These are phyloP conservation scores for Cyprinodon diabolis DNA, from an alignment of 2,797 vertebrate species.

Conservation along the genomic window DNA sequence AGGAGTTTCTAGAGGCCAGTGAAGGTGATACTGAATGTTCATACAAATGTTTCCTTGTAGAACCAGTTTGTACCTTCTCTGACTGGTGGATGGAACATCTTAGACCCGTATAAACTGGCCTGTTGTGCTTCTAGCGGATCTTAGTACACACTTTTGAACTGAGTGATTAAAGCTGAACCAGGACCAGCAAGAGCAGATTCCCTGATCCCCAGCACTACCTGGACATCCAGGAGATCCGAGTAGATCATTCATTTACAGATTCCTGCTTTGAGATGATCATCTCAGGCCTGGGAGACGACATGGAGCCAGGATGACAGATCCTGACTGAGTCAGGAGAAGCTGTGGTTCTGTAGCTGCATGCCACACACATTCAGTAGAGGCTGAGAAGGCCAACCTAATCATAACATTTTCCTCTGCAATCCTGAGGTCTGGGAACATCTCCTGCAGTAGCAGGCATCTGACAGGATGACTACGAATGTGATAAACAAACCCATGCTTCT, in stretches of 20 bases:
- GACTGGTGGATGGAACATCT: not conserved
- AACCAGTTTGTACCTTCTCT: too few relatives aligned
- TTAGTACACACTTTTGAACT: not conserved
- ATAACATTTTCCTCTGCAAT: constrained; percentile 60
- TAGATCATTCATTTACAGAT: not conserved
- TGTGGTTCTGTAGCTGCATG: constrained; percentile 11
- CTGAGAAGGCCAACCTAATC: constrained; percentile 46
- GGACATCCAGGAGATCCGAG: constrained; percentile 7
- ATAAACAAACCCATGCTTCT: constrained; percentile 32
- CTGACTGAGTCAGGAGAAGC: constrained; percentile 25
- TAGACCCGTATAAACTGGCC: not conserved
- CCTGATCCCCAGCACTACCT: constrained; percentile 7
- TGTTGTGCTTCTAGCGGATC: too few relatives aligned
- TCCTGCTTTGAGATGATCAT: constrained; percentile 34
- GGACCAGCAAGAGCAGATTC: not conserved
- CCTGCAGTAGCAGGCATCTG: constrained; percentile 42
- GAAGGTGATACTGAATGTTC: too few relatives aligned
- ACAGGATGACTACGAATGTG: constrained; percentile 30
- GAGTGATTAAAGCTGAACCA: not conserved
- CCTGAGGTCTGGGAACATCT: constrained; percentile 53
- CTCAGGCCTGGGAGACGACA: constrained; percentile 10
- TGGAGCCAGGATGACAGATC: constrained; percentile 5
- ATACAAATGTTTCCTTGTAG: too few relatives aligned
- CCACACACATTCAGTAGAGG: constrained; percentile 22
- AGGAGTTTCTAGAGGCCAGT: not conserved